Evolutionary conservation across 2,888 invertebrate genomes (phyloP).

Genomic region (Lithophane semibrunnea): DNA sequence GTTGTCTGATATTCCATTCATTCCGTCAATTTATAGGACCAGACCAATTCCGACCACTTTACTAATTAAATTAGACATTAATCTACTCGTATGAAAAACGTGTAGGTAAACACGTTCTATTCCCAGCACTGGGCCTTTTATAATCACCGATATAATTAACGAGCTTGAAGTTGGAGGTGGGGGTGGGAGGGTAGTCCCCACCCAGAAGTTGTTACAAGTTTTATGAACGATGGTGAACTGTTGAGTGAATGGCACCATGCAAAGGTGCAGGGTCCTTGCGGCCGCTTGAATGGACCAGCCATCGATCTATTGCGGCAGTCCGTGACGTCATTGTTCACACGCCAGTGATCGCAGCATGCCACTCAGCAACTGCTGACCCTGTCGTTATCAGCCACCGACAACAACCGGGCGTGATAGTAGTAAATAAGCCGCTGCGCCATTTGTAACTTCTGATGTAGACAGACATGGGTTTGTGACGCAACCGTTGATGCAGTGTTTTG

Average conservation of each 20-base stretch:
- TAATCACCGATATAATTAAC: slow-evolving; percentile 37
- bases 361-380: slow-evolving; percentile 54
- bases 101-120: slow-evolving; percentile 15
- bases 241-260: slow-evolving; percentile 69
- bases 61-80: slow-evolving; percentile 35
- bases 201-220: slow-evolving; percentile 31
- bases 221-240: slow-evolving; percentile 45
- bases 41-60: slow-evolving; percentile 12
- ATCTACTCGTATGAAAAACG: slow-evolving; percentile 9
- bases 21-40: not conserved
- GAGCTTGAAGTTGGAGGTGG: not conserved
- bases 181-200: not conserved
- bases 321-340: slow-evolving; percentile 76
- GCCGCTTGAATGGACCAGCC: slow-evolving; percentile 69
- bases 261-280: slow-evolving; percentile 68
- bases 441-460: not conserved
- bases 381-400: slow-evolving; percentile 29
- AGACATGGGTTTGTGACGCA: not conserved
- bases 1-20: not conserved
- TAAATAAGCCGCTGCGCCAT: slow-evolving; percentile 22
- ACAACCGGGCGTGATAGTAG: slow-evolving; percentile 21
- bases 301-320: slow-evolving; percentile 66
- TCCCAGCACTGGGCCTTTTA: slow-evolving; percentile 28
- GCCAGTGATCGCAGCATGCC: slow-evolving; percentile 55
- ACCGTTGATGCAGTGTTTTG: not conserved